Evolutionary conservation across 2,113 vertebrate species (phyloP).

Genomic region (Xiphorhynchus elegans): DNA sequence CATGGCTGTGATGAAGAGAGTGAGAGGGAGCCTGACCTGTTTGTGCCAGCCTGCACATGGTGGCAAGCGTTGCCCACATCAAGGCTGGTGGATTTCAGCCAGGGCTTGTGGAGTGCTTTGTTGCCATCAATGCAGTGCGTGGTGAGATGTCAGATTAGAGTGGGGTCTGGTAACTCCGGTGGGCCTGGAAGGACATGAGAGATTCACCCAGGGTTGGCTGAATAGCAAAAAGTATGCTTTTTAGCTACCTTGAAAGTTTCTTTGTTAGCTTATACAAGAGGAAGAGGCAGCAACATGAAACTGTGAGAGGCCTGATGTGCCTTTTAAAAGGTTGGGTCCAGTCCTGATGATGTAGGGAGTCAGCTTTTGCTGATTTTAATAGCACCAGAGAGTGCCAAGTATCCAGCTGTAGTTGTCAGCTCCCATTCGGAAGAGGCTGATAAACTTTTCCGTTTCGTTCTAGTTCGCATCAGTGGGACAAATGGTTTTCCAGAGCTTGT

Average conservation of each 20-base stretch:
- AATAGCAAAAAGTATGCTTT: neutral
- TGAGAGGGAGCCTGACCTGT: neutral
- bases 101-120: neutral
- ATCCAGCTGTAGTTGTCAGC: conserved; percentile 36
- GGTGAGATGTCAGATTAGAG: neutral
- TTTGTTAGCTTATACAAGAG: neutral
- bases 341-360: neutral
- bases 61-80: neutral
- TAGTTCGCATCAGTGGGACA: neutral
- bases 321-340: neutral
- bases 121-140: rapidly evolving
- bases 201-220: neutral
- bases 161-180: rapidly evolving
- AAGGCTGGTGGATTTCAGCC: neutral
- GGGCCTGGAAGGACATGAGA: neutral
- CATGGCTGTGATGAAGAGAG: neutral
- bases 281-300: neutral
- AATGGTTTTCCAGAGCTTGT: neutral
- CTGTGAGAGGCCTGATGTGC: neutral
- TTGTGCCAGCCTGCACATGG: neutral
- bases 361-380: conserved; percentile 14
- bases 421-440: neutral
- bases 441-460: neutral
- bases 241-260: neutral
- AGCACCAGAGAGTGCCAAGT: neutral